Conservation (phyloP, 92 coral and sea anemone genomes). For the Blastomussa wellsi region DNA sequence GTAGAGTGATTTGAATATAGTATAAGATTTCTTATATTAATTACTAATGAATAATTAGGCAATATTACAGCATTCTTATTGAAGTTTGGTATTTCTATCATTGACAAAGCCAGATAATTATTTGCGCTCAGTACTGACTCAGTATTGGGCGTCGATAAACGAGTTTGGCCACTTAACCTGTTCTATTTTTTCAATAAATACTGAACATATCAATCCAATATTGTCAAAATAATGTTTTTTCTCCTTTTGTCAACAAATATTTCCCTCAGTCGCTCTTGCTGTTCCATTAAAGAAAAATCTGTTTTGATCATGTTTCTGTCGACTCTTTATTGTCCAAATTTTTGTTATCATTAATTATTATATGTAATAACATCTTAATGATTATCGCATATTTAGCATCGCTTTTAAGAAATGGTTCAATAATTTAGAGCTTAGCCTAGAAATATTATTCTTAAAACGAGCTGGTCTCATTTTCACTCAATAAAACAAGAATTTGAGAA, state of each 20-base stretch:
- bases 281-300: neutral
- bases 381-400: neutral
- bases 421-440: neutral
- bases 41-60: neutral
- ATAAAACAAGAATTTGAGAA: constrained; percentile 36
- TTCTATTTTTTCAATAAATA: neutral
- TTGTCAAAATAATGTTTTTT: neutral
- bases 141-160: neutral
- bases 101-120: constrained; percentile 40
- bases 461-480: constrained; percentile 54
- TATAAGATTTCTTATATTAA: constrained; percentile 5
- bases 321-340: neutral
- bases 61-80: neutral
- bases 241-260: neutral
- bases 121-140: constrained; percentile 6
- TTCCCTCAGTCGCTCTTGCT: neutral
- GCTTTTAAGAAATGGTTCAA: neutral
- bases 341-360: neutral
- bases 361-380: neutral
- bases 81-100: neutral
- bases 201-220: neutral
- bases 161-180: constrained; percentile 33
- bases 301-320: constrained; percentile 4
- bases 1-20: neutral
- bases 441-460: constrained; percentile 22